Conservation (phyloP, 2,113 vertebrate species). For the Indri indri region DNA sequence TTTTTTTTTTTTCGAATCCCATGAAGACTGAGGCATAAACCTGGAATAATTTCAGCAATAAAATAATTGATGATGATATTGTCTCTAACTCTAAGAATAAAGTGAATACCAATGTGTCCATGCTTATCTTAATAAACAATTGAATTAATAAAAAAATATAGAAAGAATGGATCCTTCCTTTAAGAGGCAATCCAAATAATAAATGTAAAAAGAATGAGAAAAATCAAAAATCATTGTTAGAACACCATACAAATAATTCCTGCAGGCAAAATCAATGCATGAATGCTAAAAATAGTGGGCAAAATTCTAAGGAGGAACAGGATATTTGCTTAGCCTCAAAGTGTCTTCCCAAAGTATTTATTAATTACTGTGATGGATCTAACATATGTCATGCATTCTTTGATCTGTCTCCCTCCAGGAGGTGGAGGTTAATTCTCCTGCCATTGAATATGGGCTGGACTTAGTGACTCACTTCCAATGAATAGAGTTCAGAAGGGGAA, state of each 20-base stretch:
- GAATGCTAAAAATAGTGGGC: neutral
- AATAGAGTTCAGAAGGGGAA: neutral
- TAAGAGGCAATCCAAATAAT: neutral
- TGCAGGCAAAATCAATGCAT: neutral
- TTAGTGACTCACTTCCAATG: neutral
- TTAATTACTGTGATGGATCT: neutral
- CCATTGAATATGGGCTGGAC: neutral
- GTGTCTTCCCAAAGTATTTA: neutral
- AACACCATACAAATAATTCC: neutral
- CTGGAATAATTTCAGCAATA: neutral
- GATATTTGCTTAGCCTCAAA: neutral
- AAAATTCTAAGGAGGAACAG: neutral
- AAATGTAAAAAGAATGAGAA: neutral
- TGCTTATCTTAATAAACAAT: too few species aligned
- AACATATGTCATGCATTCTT: neutral
- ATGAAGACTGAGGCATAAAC: neutral
- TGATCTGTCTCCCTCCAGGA: neutral
- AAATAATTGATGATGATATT: too few species aligned
- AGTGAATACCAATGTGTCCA: too few species aligned
- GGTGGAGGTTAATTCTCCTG: neutral
- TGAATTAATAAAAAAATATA: neutral
- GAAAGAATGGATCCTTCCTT: neutral
- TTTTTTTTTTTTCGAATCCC: too few species aligned
- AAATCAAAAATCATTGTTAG: neutral
- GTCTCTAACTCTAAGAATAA: too few species aligned